Base-by-base conservation (phyloP, 1,140 invertebrate species). In the Listronotus oregonensis region DNA sequence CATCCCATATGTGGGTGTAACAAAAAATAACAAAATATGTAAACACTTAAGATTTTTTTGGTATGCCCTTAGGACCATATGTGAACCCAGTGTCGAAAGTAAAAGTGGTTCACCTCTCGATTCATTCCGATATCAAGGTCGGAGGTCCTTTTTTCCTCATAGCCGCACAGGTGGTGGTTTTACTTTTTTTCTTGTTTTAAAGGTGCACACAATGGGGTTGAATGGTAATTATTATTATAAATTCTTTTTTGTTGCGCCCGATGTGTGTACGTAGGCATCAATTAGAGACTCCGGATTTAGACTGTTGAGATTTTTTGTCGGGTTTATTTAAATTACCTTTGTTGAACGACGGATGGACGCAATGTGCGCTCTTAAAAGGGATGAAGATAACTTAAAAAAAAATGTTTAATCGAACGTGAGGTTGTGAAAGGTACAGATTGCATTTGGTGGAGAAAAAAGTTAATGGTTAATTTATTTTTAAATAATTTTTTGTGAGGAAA, bases 401-500 rank as follows among this genome's bases (percentile, higher is more conserved):
- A 61, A 37, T 40, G 49, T 61, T 61, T 15, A 39, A 56, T 56
- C 54, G 40, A 27, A 56, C 54, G 58, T 61, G 58, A 59, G 46
- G 56, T 59, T 32, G 46, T 32, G n/a, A 47, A 59, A 15, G 31
- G 56, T 42, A 59, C 56, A 43, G 9, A 27, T 21, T 42, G 37
- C 58, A 61, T 61, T 61, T 61, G 58, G 58, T 31, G 4, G 12
- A 40, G 40, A 9, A 61, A 61, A 61, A 61, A 61, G 49, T 51
- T 61, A 61, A 61, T 61, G 58, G 58, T 51, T 61, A 61, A 61
- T 61, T 61, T 61, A 61, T 61, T 61, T 61, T 61, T 61, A 61
- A 61, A 47, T 50, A 51, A 6, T 56, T 56, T 56, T 56, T 56
- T 49, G 18, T 49, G 6, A 27, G 21, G 6, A 49, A 49, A 49